Conservation (phyloP, 2,888 invertebrate genomes). For the Drosophila aldrichi region DNA sequence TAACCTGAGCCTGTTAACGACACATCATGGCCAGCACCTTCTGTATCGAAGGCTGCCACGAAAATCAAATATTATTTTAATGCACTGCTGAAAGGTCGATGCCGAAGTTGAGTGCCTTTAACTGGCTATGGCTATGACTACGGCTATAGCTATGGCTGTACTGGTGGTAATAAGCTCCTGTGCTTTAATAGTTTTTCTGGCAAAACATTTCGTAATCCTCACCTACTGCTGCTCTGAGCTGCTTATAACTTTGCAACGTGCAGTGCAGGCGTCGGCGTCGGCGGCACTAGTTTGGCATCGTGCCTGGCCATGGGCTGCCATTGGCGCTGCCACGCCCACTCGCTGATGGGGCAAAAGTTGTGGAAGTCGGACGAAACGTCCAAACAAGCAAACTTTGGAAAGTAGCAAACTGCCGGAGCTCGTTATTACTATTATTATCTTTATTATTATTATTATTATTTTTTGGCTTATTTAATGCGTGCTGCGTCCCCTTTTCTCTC, state of each 20-base stretch:
- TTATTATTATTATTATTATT: slow-evolving; percentile 53
- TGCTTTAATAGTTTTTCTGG: slow-evolving; percentile 59
- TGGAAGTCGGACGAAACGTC: slow-evolving; percentile 55
- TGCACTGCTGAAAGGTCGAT: slow-evolving; percentile 35
- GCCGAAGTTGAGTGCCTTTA: slow-evolving; percentile 13
- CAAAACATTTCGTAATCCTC: slow-evolving; percentile 68
- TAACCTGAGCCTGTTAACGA: slow-evolving; percentile 32
- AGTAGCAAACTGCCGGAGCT: slow-evolving; percentile 64
- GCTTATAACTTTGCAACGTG: slow-evolving; percentile 65
- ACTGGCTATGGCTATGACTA: not conserved
- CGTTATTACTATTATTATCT: slow-evolving; percentile 70
- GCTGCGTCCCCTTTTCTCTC: not conserved
- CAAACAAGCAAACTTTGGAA: slow-evolving; percentile 66
- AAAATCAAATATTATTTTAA: slow-evolving; percentile 37
- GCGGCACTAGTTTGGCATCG: slow-evolving; percentile 14
- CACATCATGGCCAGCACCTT: not conserved
- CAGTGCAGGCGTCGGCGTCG: slow-evolving; percentile 17
- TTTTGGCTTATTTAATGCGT: slow-evolving; percentile 56
- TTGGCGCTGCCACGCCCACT: slow-evolving; percentile 54
- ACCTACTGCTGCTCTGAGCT: slow-evolving; percentile 61
- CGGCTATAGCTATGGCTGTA: too few relatives aligned
- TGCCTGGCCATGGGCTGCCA: slow-evolving; percentile 35
- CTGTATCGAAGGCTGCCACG: slow-evolving; percentile 3
- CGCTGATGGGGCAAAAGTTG: slow-evolving; percentile 61
- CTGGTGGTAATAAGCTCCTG: slow-evolving; percentile 1